Base-by-base conservation (phyloP, 2,113 vertebrate species). In the Dicaeum eximium region DNA sequence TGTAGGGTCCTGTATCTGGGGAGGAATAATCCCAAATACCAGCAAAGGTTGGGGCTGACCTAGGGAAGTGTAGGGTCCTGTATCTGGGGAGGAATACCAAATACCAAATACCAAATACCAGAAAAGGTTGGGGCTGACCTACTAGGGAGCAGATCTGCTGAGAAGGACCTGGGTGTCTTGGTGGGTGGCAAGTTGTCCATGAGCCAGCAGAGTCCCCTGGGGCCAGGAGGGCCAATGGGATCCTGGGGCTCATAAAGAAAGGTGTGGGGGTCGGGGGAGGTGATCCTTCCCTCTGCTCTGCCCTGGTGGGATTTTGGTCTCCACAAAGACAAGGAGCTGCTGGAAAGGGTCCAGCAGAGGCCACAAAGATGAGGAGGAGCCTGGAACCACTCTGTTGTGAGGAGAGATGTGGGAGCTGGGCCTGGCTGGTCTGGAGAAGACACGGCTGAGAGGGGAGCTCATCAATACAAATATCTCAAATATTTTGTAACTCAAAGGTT, bases 191-290 rank as follows among this genome's bases (percentile, higher is more conserved):
- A 18, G 30, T 1, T 45, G 11, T 40, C 28, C 38, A 8, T 13
- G 61, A 40, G 11, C 47, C 65, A 51, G 16, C 20, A 27, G 24
- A 11, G 54, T 31, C 25, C 8, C 45, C 60, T 38, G 47, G 23
- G 13, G 13, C 28, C 61, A 74, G 38, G 24, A 38, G 45, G 16
- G 38, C 4, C 33, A 25, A 0, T 10, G 15, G 30, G 16, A 8
- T 40, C 45, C 45, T 35, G 38, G 38, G 17, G 3, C 15, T 60
- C n/a, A 27, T 35, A 6, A 4, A 16, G n/a, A 54, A 27, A 45
- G 21, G 5, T 21, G 28, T 13, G 38, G 11, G 5, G 20, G 12
- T 24, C 0, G 0, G 27, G 37, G 45, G 9, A 38, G 19, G 5
- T 3, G 44, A 60, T 89, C 9, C 40, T 24, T 8, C 8, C 3